Evolutionary conservation across 2,113 vertebrate genomes (phyloP), one percentile per base, ranked within the genome.

Genomic region (Apteryx owenii): DNA sequence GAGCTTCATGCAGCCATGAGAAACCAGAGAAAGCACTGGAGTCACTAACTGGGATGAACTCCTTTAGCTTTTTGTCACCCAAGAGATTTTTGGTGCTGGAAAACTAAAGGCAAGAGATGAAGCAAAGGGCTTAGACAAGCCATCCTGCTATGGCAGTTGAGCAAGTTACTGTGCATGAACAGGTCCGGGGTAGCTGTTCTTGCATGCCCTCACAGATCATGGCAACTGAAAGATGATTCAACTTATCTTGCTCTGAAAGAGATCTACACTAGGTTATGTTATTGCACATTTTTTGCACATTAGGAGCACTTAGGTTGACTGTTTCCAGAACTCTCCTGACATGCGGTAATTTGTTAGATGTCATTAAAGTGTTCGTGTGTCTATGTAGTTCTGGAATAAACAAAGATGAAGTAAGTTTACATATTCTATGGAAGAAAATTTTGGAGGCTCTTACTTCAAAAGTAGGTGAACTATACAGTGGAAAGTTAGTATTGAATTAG

Each of bases 121-220:
- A 88, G 26, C 8, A 54, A 70, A 86, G 18, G 44, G 38, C 31
- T 81, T 18, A 71, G 68, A 64, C 5, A 73, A 53, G 7, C 29
- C 12, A 2, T 10, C 23, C 7, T 38, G 2, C 26, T 50, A 44
- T 20, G 56, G 5, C 10, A 64, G 7, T 0, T 75, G 36, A 68
- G 18, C 33, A 78, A 71, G 19, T 31, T 56, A 21, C 21, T 78
- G 50, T 26, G 33, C 16, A 17, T 38, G 3, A 13, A 8, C 42
- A 60, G 21, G 29, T 54, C 33, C 15, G 42, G 22, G 50, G 26
- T 28, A 78, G 58, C 13, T 0, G 0, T 36, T 14, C 4, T 1
- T 14, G 2, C 46, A 33, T 54, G 15, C 36, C 81, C 22, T 44
- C 22, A 31, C 29, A 69, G 48, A 28, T 48, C 5, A 10, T 7